A percentile compares a stretch with the other conserved stretches of the same genome.
These are phyloP conservation scores for Trichogramma dendrolimi DNA, from an alignment of 2,888 invertebrate genomes.

Conservation along the genomic window DNA sequence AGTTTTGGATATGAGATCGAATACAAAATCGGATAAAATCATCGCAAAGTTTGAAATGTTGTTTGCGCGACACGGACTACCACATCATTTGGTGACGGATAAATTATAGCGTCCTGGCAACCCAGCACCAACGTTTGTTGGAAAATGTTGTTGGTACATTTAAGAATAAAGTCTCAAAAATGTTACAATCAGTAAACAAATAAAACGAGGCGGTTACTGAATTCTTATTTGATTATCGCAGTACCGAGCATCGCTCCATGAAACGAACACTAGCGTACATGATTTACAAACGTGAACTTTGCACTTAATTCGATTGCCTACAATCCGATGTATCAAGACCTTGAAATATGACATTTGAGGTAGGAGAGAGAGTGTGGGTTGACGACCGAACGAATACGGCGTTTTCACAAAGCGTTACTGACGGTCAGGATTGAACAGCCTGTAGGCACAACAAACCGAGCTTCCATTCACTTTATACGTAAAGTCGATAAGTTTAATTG, in stretches of 20 bases:
- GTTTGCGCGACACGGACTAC: constrained; percentile 29
- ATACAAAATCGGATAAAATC: constrained; percentile 10
- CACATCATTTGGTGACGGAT: constrained; percentile 29
- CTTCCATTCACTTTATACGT: too few relatives aligned
- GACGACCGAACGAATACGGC: too few relatives aligned
- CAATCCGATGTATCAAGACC: background rate
- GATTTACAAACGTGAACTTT: constrained; percentile 12
- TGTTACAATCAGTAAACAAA: constrained; percentile 10
- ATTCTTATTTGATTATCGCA: constrained; percentile 23
- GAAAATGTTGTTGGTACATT: constrained; percentile 24
- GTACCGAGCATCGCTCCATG: constrained; percentile 16
- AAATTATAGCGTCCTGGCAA: constrained; percentile 13
- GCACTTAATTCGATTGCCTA: constrained; percentile 21
- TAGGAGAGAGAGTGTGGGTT: too few relatives aligned
- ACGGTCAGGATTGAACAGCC: too few relatives aligned
- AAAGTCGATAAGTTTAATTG: too few relatives aligned
- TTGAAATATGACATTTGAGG: too few relatives aligned
- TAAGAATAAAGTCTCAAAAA: constrained; percentile 20
- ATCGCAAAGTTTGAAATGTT: constrained; percentile 12
- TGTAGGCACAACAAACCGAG: too few relatives aligned
- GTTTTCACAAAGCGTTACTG: too few relatives aligned
- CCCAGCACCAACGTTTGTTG: constrained; percentile 4
- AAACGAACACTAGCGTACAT: constrained; percentile 11
- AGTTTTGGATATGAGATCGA: constrained; percentile 13
- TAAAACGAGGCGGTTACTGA: constrained; percentile 8